phyloP scores from a whole-genome alignment of 1,140 invertebrate species.

The Drosophila miranda region DNA sequence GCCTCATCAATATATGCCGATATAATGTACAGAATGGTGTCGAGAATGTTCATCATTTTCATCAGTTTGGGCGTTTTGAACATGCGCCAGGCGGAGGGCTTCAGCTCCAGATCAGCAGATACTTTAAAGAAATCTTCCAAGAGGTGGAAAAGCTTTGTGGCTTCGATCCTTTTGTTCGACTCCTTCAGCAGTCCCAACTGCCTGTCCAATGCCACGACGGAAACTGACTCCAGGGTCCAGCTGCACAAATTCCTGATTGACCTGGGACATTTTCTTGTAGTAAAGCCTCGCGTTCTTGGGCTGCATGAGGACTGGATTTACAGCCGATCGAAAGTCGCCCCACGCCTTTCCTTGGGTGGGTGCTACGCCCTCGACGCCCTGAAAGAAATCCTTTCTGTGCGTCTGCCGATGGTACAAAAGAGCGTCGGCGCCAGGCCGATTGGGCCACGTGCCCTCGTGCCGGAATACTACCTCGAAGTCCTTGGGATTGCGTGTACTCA shows the following conservation, averaged over 20 bases:
- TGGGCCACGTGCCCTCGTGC: conserved; percentile 66
- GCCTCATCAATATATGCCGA: conserved; percentile 63
- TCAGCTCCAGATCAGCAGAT: conserved; percentile 84
- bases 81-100: conserved; percentile 86
- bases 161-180: conserved; percentile 19
- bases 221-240: conserved; percentile 89
- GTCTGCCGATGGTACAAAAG: conserved; percentile 47
- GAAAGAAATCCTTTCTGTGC: conserved; percentile 52
- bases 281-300: conserved; percentile 63
- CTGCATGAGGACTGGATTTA: conserved; percentile 76
- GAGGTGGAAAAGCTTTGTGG: conserved; percentile 39
- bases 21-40: conserved; percentile 56
- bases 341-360: conserved; percentile 57
- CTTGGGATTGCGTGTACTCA: conserved; percentile 51
- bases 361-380: conserved; percentile 51
- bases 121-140: conserved; percentile 85
- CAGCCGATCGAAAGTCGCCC: conserved; percentile 58
- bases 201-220: conserved; percentile 85
- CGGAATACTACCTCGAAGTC: conserved; percentile 63
- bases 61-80: conserved; percentile 84
- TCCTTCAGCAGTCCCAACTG: conserved; percentile 71
- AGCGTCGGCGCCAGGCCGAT: conserved; percentile 32
- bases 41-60: conserved; percentile 83
- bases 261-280: conserved; percentile 66
- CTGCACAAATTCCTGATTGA: conserved; percentile 72